Conservation (phyloP, 2,797 vertebrate genomes). For the Megalops cyprinoides region DNA sequence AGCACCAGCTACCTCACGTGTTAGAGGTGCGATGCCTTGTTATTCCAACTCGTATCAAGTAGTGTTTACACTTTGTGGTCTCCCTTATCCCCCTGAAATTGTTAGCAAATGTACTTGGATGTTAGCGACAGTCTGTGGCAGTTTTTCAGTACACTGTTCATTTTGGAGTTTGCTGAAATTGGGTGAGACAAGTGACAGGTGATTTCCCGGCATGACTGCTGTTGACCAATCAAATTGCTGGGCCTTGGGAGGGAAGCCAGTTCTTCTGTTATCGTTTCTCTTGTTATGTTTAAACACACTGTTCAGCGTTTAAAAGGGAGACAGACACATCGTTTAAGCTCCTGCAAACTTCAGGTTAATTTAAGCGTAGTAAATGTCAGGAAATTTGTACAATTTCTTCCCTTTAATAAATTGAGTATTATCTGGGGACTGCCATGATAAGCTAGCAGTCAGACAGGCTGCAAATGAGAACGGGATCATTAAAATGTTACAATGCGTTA, state of each 20-base stretch:
- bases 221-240: not conserved
- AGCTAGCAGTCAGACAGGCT: not conserved
- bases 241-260: not conserved
- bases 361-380: not conserved
- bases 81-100: not conserved
- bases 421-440: not conserved
- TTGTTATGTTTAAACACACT: not conserved
- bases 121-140: not conserved
- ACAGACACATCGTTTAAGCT: not conserved
- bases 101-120: not conserved
- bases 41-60: not conserved
- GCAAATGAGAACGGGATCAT: constrained; percentile 10
- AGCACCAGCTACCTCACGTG: not conserved
- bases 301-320: not conserved
- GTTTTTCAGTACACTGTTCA: not conserved
- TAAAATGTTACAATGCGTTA: constrained; percentile 15
- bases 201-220: not conserved
- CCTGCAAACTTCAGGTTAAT: not conserved
- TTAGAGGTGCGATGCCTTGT: not conserved
- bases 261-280: not conserved
- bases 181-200: not conserved
- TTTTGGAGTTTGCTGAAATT: not conserved
- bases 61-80: not conserved
- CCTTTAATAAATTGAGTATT: not conserved
- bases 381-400: not conserved